phyloP scores from a whole-genome alignment of 2,888 invertebrate genomes.

The Heliconius cydno region DNA sequence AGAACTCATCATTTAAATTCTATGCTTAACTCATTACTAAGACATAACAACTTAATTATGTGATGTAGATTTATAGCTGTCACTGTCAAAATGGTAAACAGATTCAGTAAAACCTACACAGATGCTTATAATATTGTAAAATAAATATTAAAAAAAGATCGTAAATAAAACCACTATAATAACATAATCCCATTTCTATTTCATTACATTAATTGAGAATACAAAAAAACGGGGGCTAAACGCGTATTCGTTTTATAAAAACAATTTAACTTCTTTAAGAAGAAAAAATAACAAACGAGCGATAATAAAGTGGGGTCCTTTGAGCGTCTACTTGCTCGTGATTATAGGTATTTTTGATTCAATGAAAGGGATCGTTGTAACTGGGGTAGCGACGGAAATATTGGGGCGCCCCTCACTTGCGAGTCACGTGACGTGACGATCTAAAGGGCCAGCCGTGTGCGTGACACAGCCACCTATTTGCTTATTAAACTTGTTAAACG shows the following conservation, averaged over 20 bases:
- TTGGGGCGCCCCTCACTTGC: conserved; percentile 55
- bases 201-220: conserved; percentile 24
- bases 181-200: conserved; percentile 27
- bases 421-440: conserved; percentile 41
- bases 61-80: neutral
- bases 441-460: conserved; percentile 40
- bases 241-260: conserved; percentile 34
- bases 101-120: neutral
- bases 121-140: neutral
- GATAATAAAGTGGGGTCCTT: conserved; percentile 54
- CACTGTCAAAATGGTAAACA: neutral
- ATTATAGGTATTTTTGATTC: conserved; percentile 69
- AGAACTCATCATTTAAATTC: neutral
- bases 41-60: neutral
- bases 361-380: conserved; percentile 70
- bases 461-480: conserved; percentile 45
- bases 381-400: conserved; percentile 71
- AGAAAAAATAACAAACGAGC: conserved; percentile 51
- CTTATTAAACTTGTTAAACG: conserved; percentile 43
- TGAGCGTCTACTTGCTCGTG: conserved; percentile 69
- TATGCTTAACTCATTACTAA: neutral
- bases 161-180: conserved; percentile 18
- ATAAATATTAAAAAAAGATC: conserved; percentile 10
- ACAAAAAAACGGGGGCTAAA: conserved; percentile 19
- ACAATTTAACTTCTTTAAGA: conserved; percentile 41